Percentiles rank a stretch among this genome's conserved stretches.
phyloP scores from a whole-genome alignment of 1,140 invertebrate species.

The Leptopilina boulardi region DNA sequence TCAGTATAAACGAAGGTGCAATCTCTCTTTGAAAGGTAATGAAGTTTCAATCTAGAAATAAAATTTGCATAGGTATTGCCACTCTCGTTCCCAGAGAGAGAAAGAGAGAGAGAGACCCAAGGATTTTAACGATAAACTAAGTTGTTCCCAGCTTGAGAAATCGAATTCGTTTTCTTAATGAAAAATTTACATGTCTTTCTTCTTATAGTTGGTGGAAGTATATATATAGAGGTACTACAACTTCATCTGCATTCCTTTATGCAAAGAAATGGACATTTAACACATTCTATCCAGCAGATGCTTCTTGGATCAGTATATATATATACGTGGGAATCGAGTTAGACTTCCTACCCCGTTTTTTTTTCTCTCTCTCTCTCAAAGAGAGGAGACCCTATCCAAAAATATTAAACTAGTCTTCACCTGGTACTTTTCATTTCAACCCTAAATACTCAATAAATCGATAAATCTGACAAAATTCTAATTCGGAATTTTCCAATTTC shows the following conservation, averaged over 20 bases:
- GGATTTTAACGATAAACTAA: conserved; percentile 16
- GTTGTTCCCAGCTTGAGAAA: conserved; percentile 17
- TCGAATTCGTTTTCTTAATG: conserved; percentile 18
- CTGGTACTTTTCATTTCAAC: conserved; percentile 11
- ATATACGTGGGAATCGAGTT: conserved; percentile 13
- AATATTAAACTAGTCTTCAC: conserved; percentile 18
- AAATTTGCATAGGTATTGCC: conserved; percentile 22
- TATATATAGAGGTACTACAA: conserved; percentile 25
- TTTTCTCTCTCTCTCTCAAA: not conserved
- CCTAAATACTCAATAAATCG: not conserved
- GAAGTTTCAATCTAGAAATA: conserved; percentile 16
- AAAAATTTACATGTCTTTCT: conserved; percentile 30
- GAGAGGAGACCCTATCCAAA: conserved; percentile 18
- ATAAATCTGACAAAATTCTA: not conserved
- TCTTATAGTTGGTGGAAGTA: not conserved
- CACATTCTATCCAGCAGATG: conserved; percentile 24
- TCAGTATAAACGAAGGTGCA: not conserved
- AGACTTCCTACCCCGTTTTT: not conserved
- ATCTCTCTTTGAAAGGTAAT: conserved; percentile 8
- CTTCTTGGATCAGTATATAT: not conserved
- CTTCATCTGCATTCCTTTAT: conserved; percentile 28
- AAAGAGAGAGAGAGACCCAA: too few species aligned
- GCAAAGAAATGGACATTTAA: conserved; percentile 6
- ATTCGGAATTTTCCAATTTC: not conserved
- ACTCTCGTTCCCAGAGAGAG: not conserved